These are phyloP conservation scores for Archips crataeganus DNA, from an alignment of 2,888 invertebrate species.

Conservation along the genomic window DNA sequence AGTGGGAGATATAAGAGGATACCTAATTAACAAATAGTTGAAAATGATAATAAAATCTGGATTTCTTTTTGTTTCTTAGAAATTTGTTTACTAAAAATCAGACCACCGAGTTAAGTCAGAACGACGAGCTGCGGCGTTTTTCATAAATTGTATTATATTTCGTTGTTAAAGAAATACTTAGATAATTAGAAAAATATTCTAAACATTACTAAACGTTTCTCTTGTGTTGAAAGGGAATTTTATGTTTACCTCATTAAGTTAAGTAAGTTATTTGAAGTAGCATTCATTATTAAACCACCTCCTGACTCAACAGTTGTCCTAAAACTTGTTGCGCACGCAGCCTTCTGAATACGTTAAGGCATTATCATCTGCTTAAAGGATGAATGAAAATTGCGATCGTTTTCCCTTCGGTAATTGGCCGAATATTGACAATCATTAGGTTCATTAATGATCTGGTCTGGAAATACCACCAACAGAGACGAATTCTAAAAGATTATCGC, in stretches of 20 bases:
- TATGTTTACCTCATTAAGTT: background rate
- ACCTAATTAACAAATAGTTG: background rate
- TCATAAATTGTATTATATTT: background rate
- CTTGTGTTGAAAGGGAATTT: background rate
- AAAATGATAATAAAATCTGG: background rate
- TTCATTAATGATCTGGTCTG: background rate
- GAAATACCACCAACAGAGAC: background rate
- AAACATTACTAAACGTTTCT: background rate
- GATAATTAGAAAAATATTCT: too few relatives aligned
- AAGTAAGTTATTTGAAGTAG: conserved; percentile 8
- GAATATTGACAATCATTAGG: conserved; percentile 7
- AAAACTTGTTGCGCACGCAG: conserved; percentile 80
- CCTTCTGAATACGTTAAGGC: conserved; percentile 69
- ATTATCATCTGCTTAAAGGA: conserved; percentile 52
- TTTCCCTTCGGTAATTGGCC: conserved; percentile 18
- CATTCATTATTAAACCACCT: conserved; percentile 26
- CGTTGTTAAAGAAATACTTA: background rate
- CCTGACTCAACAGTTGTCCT: conserved; percentile 77
- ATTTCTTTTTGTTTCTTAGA: background rate
- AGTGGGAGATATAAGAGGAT: background rate
- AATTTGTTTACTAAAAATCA: background rate
- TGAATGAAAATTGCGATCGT: conserved; percentile 39
- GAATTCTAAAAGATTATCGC: background rate
- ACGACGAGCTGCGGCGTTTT: too few relatives aligned
- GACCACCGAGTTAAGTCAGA: too few relatives aligned